These are phyloP conservation scores for Ichneumoninae sp. DNA, from an alignment of 2,888 invertebrate genomes.

Conservation along the genomic window DNA sequence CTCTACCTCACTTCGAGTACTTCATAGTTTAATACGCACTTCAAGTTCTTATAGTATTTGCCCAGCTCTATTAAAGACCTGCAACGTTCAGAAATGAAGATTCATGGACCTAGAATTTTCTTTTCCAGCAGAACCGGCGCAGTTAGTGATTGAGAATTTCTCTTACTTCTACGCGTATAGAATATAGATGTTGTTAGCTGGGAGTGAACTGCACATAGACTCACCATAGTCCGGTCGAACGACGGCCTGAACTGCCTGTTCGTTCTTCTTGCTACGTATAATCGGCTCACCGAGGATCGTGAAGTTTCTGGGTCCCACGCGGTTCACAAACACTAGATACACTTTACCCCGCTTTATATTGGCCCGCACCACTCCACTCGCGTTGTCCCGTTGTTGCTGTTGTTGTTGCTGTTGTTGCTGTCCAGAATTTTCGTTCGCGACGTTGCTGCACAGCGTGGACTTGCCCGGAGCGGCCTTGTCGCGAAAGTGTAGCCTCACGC, in stretches of 20 bases:
- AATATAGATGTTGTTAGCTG: background rate
- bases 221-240: conserved; percentile 83
- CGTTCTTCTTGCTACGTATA: conserved; percentile 83
- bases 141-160: background rate
- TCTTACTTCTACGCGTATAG: background rate
- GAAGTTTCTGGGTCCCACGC: conserved; percentile 86
- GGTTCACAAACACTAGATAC: conserved; percentile 87
- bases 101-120: background rate
- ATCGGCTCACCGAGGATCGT: conserved; percentile 86
- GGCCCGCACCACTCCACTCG: conserved; percentile 84
- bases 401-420: conserved; percentile 51
- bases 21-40: no score
- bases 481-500: conserved; percentile 85
- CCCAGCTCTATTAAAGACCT: background rate
- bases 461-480: conserved; percentile 82
- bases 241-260: conserved; percentile 83
- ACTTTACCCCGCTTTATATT: conserved; percentile 86
- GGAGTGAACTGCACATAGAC: conserved; percentile 60
- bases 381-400: conserved; percentile 69
- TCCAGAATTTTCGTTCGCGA: conserved; percentile 71
- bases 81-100: background rate
- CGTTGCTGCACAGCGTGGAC: conserved; percentile 81
- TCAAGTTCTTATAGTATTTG: no score
- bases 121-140: background rate
- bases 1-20: no score